Evolutionary conservation across 2,888 invertebrate genomes (phyloP).

Genomic region (Apotomis capreana): DNA sequence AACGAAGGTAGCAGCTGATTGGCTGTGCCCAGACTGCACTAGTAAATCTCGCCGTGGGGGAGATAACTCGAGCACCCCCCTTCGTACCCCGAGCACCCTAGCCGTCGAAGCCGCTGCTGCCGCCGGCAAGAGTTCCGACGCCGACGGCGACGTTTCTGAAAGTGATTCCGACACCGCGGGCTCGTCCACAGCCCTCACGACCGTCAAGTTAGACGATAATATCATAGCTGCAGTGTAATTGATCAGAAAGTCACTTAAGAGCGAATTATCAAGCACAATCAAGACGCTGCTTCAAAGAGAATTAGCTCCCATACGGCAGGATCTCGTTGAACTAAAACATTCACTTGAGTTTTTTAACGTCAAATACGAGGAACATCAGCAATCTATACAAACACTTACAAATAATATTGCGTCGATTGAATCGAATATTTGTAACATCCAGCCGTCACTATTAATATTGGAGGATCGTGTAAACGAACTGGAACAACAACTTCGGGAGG

Average conservation of each 20-base stretch:
- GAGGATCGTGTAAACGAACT: slow-evolving; percentile 6
- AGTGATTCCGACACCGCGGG: background rate
- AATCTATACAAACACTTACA: too few relatives aligned
- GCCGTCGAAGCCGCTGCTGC: background rate
- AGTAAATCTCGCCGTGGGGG: too few relatives aligned
- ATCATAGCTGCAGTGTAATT: background rate
- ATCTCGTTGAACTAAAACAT: background rate
- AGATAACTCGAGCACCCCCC: too few relatives aligned
- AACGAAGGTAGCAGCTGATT: too few relatives aligned
- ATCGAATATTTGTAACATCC: too few relatives aligned
- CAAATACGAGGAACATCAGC: too few relatives aligned
- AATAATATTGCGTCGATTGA: too few relatives aligned
- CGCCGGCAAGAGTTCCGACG: background rate
- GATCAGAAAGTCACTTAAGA: background rate
- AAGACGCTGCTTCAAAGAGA: background rate
- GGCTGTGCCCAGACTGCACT: too few relatives aligned
- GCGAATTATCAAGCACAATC: background rate
- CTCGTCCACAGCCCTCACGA: background rate
- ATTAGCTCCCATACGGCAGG: slow-evolving; percentile 1
- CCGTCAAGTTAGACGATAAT: background rate
- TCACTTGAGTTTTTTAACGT: background rate
- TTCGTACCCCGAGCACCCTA: too few relatives aligned
- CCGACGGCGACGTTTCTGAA: background rate
- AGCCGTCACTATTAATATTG: background rate
- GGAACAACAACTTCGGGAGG: background rate